phyloP scores from a whole-genome alignment of 2,797 vertebrate species.

The Pangasius macronema region DNA sequence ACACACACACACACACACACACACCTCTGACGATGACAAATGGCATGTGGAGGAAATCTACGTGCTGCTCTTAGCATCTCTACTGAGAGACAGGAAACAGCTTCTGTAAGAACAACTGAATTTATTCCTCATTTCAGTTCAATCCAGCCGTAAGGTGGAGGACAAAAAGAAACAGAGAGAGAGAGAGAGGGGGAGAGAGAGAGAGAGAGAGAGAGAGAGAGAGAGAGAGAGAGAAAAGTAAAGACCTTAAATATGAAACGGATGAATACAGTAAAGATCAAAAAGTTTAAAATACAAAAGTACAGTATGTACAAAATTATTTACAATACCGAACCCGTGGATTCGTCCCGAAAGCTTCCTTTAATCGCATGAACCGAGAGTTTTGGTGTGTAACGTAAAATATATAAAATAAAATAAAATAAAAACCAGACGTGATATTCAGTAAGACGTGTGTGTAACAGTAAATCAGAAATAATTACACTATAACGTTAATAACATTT shows the following conservation, averaged over 20 bases:
- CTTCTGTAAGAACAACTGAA: slow-evolving; percentile 41
- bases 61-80: background rate
- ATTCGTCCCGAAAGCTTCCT: too few species aligned
- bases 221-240: slow-evolving; percentile 37
- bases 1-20: slow-evolving; percentile 38
- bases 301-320: slow-evolving; percentile 79
- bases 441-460: background rate
- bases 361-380: too few species aligned
- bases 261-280: slow-evolving; percentile 61
- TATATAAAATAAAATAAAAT: background rate
- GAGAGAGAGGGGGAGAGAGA: too few species aligned
- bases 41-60: slow-evolving; percentile 31
- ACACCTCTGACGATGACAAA: slow-evolving; percentile 40
- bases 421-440: background rate
- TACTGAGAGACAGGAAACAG: slow-evolving; percentile 25
- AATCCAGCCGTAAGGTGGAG: background rate
- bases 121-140: slow-evolving; percentile 72
- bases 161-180: too few species aligned
- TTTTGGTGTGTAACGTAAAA: background rate
- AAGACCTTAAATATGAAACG: slow-evolving; percentile 67
- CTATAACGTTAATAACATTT: background rate
- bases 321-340: slow-evolving; percentile 63
- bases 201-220: too few species aligned
- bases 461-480: background rate
- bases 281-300: slow-evolving; percentile 69